Base-by-base conservation (phyloP, 2,113 vertebrate species). In the Otis tarda region DNA sequence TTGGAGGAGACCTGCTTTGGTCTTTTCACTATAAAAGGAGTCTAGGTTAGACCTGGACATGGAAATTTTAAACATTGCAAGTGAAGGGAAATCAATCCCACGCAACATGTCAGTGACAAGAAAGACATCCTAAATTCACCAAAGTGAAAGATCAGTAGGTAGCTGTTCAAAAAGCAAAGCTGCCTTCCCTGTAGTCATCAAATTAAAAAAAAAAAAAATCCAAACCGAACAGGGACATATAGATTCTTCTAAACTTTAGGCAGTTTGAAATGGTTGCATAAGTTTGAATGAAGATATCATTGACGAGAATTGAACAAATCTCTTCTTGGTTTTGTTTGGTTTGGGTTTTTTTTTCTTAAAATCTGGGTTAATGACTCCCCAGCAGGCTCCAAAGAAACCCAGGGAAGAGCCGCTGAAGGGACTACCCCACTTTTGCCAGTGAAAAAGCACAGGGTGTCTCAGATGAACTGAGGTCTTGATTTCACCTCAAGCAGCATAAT, bases 301-400 rank as follows among this genome's bases (percentile, higher is more conserved):
- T 14, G n/a, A 70, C 0, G 0, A 83, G 27, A 37, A 18, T 33
- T 24, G 47, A 93, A 92, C 1, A 3, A 61, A 57, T 27, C 6
- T 50, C 11, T 39, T n/a, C 0, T 2, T 37, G 9, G 33, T 2
- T 12, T 68, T 77, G 73, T 86, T 79, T 73, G 9, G 33, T 2
- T 12, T 68, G 41, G 7, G 30, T 2, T 12, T 68, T 77, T 77
- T 86, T 79, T 73, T 45, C 22, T 61, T 63, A 55, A 92, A 83
- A 83, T 67, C 20, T 59, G 49, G 12, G 25, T 85, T 91, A 76
- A 79, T 57, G 61, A 55, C 43, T 65, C 35, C 28, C 50, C 49
- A 31, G 4, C 5, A 39, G 47, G 27, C 35, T 86, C 65, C 22
- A 41, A 59, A 50, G 64, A 83, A 95, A 83, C 7, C 56, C 69